Evolutionary conservation across 2,113 vertebrate genomes (phyloP), one percentile per base, ranked within the genome.

Genomic region (Ceyx margarethae): DNA sequence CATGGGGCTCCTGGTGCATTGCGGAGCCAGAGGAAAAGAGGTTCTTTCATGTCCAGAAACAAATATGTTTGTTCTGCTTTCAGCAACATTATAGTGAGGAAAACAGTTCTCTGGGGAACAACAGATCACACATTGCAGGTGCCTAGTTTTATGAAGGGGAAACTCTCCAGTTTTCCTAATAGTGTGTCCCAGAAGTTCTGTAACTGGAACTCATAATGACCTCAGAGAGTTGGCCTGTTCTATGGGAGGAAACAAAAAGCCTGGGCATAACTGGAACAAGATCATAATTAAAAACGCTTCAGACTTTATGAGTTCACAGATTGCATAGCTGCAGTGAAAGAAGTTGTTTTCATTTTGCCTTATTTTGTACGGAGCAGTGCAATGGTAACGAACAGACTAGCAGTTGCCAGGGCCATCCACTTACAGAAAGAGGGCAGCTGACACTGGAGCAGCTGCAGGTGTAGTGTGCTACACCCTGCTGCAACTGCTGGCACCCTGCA

Each of bases 11-110:
- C 57, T 37, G 64, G 37, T 51, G 83, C 90, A 16, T 81, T 23
- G 50, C 37, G 15, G 85, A 60, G 45, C 60, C 20, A 3, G 26
- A 91, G 81, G 11, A 20, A 54, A 76, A 84, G 75, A 92, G 54
- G 91, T 83, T 51, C 13, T 57, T 85, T 69, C 60, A 2, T 33
- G 61, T 90, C 87, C 94, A 96, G 92, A 72, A 92, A 95, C 67
- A 65, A 89, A 95, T 68, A 85, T 90, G 91, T 96, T 96, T 97
- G 89, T 90, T 97, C 94, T 97, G 94, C 92, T 95, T 91, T 95
- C 95, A 93, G 78, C 93, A 94, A 67, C 1, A 0, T 81, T 96
- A 61, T 16, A 87, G 88, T 87, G 93, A 69, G 75, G 67, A 95
- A 92, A 95, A 95, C 3, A 8, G 69, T 85, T 66, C 97, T 74